These are phyloP conservation scores for Drosophila kepulauana DNA, from an alignment of 1,140 invertebrate genomes.

Conservation along the genomic window DNA sequence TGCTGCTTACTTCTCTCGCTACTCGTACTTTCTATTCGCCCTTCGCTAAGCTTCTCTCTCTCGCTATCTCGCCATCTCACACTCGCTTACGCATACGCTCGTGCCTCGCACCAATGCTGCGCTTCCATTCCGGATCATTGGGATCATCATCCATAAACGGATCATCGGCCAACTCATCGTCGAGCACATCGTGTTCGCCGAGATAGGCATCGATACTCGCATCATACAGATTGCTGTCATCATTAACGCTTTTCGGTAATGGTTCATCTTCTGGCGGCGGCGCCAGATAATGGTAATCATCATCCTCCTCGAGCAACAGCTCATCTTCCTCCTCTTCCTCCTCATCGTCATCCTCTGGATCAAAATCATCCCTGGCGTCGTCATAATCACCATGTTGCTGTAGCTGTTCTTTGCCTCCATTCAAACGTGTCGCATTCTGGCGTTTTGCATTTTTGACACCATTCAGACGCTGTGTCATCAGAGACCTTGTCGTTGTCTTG, in stretches of 20 bases:
- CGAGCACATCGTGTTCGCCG: conserved; percentile 54
- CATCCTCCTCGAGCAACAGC: conserved; percentile 62
- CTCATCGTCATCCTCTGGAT: conserved; percentile 52
- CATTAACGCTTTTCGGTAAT: not conserved
- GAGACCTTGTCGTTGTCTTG: conserved; percentile 6
- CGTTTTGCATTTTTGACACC: conserved; percentile 28
- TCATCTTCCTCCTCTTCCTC: conserved; percentile 48
- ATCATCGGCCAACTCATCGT: conserved; percentile 87
- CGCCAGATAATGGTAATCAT: conserved; percentile 76
- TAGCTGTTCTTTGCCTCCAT: conserved; percentile 15
- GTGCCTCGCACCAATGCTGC: conserved; percentile 38
- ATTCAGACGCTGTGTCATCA: conserved; percentile 7
- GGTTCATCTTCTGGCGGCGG: conserved; percentile 68
- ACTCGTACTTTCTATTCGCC: not conserved
- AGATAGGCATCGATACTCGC: conserved; percentile 66
- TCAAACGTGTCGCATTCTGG: conserved; percentile 2
- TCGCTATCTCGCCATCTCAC: conserved; percentile 15
- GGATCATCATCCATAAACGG: conserved; percentile 89
- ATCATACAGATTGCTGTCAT: conserved; percentile 47
- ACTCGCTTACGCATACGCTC: conserved; percentile 52
- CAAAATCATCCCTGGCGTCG: conserved; percentile 48
- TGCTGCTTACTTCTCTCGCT: not conserved
- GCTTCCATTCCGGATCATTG: conserved; percentile 92
- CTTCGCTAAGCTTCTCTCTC: not conserved
- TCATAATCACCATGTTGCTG: conserved; percentile 24